Evolutionary conservation across 2,888 invertebrate genomes (phyloP), one percentile per base, ranked within the genome.

Genomic region (Melinaea marsaeus): DNA sequence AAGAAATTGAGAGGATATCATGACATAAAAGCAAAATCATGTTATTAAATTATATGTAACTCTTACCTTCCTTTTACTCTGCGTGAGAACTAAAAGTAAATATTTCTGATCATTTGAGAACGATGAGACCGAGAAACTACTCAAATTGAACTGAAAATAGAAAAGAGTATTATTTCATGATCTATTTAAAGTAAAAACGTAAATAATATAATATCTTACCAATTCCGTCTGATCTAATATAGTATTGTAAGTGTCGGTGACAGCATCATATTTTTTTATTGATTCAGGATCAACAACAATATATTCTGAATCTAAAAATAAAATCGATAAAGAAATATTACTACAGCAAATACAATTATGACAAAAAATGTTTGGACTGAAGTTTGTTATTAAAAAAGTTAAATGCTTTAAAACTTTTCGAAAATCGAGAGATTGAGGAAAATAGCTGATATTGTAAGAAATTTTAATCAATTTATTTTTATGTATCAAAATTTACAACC

Each of bases 41-140:
- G 22, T 11, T 22, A 6, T 22, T 51, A 32, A 32, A 2, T 32
- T 22, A 32, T 7, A 51, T 9, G 7, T 9, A 9, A 3, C 6
- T 62, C 80, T 76, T 67, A 90, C 90, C 81, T 84, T 89, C 58
- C 72, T 75, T 62, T 64, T 76, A 58, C 87, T 79, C 6, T 74
- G 71, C 2, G 74, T 67, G 34, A 90, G 68, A 64, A 90, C 69
- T 59, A 85, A 68, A 65, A 90, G 69, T 58, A 85, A 70, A 74
- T 83, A 86, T 67, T 81, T 81, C 58, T 83, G 78, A 65, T 88
- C 84, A 13, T 79, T 74, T 1, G 89, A 88, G 62, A 86, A 88
- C 22, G 81, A 71, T 3, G 80, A 74, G 7, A 84, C 69, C 22
- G 79, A 72, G 59, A 79, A 85, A 61, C 80, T 78, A 34, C 72